Conservation (phyloP, 2,113 vertebrate genomes). For the Cyanoderma ruficeps region DNA sequence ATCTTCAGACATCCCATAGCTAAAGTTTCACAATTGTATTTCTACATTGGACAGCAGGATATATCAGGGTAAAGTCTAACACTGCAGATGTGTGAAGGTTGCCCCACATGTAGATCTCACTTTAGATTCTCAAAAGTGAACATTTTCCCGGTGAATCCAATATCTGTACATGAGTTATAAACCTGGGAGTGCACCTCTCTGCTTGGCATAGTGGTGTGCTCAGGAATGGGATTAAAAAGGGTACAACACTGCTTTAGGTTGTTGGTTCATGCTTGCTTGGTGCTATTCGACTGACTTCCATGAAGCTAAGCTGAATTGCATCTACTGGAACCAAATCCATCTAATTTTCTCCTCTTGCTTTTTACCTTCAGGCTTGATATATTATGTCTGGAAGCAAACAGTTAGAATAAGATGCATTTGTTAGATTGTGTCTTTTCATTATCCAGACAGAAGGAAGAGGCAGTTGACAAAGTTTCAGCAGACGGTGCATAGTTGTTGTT, state of each 20-base stretch:
- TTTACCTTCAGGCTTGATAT: slow-evolving; percentile 38
- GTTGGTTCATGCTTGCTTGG: not conserved
- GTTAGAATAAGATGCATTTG: slow-evolving; percentile 69
- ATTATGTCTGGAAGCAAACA: slow-evolving; percentile 55
- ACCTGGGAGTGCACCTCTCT: not conserved
- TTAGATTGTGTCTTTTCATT: slow-evolving; percentile 63
- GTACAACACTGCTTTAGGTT: not conserved
- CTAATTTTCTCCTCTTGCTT: slow-evolving; percentile 13
- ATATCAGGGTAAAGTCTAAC: not conserved
- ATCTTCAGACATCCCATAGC: not conserved
- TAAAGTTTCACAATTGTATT: not conserved
- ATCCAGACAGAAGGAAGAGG: slow-evolving; percentile 68
- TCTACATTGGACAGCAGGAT: not conserved
- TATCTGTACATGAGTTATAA: not conserved
- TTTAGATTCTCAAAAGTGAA: not conserved
- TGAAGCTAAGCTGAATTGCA: not conserved
- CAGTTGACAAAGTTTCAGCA: slow-evolving; percentile 69
- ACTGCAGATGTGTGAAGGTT: not conserved
- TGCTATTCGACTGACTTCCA: not conserved
- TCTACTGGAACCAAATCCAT: slow-evolving; percentile 9
- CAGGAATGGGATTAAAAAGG: not conserved
- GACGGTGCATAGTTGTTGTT: slow-evolving; percentile 70
- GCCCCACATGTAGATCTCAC: not conserved
- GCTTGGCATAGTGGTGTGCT: not conserved
- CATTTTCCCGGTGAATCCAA: not conserved